A percentile compares a stretch with the other conserved stretches of the same genome.
These are phyloP conservation scores for Sinelater perroti DNA, from an alignment of 2,888 invertebrate species.

Conservation along the genomic window DNA sequence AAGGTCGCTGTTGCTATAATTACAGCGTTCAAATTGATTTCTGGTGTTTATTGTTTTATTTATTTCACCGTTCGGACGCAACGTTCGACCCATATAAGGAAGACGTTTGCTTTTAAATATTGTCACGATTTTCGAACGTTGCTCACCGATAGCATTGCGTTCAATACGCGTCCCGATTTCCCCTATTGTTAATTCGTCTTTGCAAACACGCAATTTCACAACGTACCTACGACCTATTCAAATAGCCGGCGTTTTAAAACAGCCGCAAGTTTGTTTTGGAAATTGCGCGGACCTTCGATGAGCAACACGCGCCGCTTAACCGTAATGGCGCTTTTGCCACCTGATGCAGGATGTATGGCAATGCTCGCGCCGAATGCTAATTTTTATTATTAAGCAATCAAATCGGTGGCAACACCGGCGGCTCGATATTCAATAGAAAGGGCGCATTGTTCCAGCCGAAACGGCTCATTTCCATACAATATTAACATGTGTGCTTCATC, in stretches of 20 bases:
- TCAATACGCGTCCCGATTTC: too few species aligned
- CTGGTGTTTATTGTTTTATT: too few species aligned
- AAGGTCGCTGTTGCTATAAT: too few species aligned
- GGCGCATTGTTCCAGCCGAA: conserved; percentile 23
- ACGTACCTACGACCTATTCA: conserved; percentile 1
- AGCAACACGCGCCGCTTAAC: too few species aligned
- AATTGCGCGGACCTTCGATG: too few species aligned
- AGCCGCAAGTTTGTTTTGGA: background rate
- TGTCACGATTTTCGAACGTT: too few species aligned
- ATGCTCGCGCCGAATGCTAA: conserved; percentile 4
- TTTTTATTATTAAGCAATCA: conserved; percentile 24
- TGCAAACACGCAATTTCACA: conserved; percentile 6
- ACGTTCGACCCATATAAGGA: too few species aligned
- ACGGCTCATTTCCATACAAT: conserved; percentile 33
- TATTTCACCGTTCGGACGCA: too few species aligned
- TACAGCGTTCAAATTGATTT: too few species aligned
- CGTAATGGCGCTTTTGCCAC: background rate
- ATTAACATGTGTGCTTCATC: conserved; percentile 31
- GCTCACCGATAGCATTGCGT: too few species aligned
- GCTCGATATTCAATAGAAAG: conserved; percentile 27
- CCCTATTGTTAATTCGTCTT: conserved; percentile 10
- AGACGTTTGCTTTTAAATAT: too few species aligned
- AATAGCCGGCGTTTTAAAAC: background rate
- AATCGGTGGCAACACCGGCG: conserved; percentile 16
- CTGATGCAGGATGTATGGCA: background rate